These are phyloP conservation scores for Syngnathus rostellatus DNA, from an alignment of 2,797 vertebrate genomes.

Conservation along the genomic window DNA sequence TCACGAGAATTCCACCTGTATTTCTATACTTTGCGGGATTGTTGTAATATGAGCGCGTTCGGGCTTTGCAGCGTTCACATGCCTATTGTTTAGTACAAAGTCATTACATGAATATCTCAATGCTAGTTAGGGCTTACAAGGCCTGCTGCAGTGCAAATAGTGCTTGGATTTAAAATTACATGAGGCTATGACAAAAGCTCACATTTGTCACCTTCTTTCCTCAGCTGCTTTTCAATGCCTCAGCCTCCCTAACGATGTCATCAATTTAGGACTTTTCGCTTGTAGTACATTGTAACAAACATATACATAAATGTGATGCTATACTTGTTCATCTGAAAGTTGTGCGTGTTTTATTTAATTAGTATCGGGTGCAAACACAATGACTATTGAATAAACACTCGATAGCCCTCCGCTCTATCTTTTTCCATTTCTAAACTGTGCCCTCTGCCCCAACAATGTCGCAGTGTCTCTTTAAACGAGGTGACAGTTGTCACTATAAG, in stretches of 20 bases:
- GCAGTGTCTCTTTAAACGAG: slow-evolving; percentile 60
- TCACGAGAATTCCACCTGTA: neutral
- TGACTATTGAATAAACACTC: slow-evolving; percentile 61
- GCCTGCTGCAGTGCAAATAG: slow-evolving; percentile 62
- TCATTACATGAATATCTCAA: slow-evolving; percentile 54
- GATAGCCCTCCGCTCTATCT: slow-evolving; percentile 43
- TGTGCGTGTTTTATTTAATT: slow-evolving; percentile 64
- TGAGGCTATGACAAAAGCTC: slow-evolving; percentile 68
- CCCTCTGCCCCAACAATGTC: slow-evolving; percentile 38
- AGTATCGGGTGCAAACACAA: slow-evolving; percentile 65
- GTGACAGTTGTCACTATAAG: slow-evolving; percentile 62
- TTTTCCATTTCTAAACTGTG: slow-evolving; percentile 48
- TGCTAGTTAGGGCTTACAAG: slow-evolving; percentile 56
- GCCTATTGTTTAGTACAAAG: neutral
- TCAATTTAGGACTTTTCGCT: slow-evolving; percentile 35
- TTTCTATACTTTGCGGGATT: slow-evolving; percentile 27
- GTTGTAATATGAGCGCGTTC: slow-evolving; percentile 38
- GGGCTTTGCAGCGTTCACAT: slow-evolving; percentile 32
- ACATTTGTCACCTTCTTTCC: slow-evolving; percentile 68
- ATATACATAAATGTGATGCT: slow-evolving; percentile 3
- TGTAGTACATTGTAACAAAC: slow-evolving; percentile 26
- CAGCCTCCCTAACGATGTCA: slow-evolving; percentile 51
- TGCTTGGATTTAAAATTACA: slow-evolving; percentile 70
- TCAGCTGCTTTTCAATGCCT: slow-evolving; percentile 59
- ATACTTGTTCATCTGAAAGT: slow-evolving; percentile 31